A percentile compares a stretch with the other conserved stretches of the same genome.
Conservation (phyloP, 2,888 invertebrate genomes). For the Perdita meconis region DNA sequence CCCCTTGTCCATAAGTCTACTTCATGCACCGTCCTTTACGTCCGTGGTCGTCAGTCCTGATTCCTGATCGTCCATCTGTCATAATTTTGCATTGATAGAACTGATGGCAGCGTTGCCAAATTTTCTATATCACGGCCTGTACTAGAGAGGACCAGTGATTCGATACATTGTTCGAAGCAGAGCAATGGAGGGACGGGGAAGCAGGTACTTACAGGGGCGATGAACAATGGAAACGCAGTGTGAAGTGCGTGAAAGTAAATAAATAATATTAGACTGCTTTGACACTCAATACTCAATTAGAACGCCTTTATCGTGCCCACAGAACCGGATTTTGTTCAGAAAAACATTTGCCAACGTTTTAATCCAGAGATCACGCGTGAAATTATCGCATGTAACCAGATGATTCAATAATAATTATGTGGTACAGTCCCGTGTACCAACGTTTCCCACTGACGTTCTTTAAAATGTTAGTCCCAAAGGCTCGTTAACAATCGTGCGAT, state of each 20-base stretch:
- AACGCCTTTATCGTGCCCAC: conserved; percentile 48
- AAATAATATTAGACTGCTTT: conserved; percentile 19
- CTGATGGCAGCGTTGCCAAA: too few relatives aligned
- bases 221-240: conserved; percentile 37
- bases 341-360: conserved; percentile 51
- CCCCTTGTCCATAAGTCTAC: too few relatives aligned
- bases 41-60: too few relatives aligned
- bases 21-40: too few relatives aligned
- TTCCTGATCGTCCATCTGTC: too few relatives aligned
- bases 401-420: conserved; percentile 61
- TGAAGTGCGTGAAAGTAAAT: conserved; percentile 45
- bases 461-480: not conserved
- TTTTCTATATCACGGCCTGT: too few relatives aligned
- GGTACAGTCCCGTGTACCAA: not conserved
- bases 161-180: conserved; percentile 2
- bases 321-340: conserved; percentile 49
- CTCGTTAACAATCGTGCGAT: not conserved
- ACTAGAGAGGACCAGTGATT: too few relatives aligned
- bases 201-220: conserved; percentile 12
- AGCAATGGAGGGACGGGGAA: conserved; percentile 11
- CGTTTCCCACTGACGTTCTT: conserved; percentile 6
- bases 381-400: conserved; percentile 43
- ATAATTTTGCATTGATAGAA: too few relatives aligned
- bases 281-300: conserved; percentile 57
- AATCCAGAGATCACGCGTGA: conserved; percentile 50